Base-by-base conservation (phyloP, 2,888 invertebrate genomes). In the Cenopis cana region DNA sequence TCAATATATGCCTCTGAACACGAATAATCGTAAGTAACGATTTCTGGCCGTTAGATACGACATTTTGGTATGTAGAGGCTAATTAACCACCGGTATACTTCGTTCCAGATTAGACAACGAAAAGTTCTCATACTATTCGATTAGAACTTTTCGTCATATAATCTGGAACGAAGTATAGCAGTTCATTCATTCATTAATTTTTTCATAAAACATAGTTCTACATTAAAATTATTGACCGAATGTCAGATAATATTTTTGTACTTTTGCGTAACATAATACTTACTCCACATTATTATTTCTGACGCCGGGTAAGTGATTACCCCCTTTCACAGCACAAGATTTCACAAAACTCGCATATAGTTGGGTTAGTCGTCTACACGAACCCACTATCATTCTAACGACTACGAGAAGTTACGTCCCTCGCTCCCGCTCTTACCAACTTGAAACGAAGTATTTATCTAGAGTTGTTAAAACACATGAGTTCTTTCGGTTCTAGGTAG, bases 401-500 rank as follows among this genome's bases (percentile, higher is more conserved):
- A 52, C n/a, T 8, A 62, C 36, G n/a, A 62, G 36, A 62, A 62
- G 38, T 62, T 62, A 62, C 17, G 52, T 52, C 52, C 17, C 62
- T n/a, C 62, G 33, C 50, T 24, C 38, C 1, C 12, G 24, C 24
- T n/a, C 20, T 14, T 14, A 36, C 1, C 10, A 2, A 5, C 14
- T 38, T 62, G 14, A 8, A 14, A 41, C 14, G 41, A n/a, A 41
- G 14, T 60, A 41, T 41, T 14, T 41, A 41, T 41, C 12, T 41
- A 41, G 41, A 41, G 41, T 41, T 41, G 41, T 41, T 41, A 14
- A 2, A 41, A 41, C 12, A 41, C 10, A 60, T 60, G 41, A n/a
- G 46, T 46, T 20, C 10, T 60, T 60, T 60, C 24, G 12, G 24
- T 14, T 5, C 41, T 10, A 24, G 38, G 4, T 0, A 14, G 10